phyloP scores from a whole-genome alignment of 2,797 vertebrate genomes.

The Philypnodon macrostomus region DNA sequence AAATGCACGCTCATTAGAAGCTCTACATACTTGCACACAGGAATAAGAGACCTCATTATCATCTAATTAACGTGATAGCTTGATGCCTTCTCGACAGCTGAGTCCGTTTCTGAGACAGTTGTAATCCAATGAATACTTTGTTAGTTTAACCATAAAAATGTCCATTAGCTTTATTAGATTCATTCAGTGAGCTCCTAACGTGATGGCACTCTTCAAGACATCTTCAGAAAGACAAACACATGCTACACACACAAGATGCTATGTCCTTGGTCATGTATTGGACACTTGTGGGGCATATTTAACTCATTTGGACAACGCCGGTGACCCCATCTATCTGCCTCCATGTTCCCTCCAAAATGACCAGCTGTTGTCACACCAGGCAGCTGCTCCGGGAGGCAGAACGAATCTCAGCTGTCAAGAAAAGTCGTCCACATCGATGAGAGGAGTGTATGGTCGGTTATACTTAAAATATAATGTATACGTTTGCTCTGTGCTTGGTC shows the following conservation, averaged over 20 bases:
- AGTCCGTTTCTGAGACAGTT: constrained; percentile 16
- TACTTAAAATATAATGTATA: constrained; percentile 36
- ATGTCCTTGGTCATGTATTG: constrained; percentile 12
- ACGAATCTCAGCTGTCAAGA: constrained; percentile 76
- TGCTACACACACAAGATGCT: constrained; percentile 13
- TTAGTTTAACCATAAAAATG: constrained; percentile 20
- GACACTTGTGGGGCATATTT: constrained; percentile 37
- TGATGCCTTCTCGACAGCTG: constrained; percentile 18
- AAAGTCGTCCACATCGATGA: constrained; percentile 37
- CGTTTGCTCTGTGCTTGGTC: constrained; percentile 10
- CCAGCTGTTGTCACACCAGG: constrained; percentile 71
- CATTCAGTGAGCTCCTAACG: no score
- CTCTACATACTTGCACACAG: constrained; percentile 14
- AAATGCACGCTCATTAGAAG: constrained; percentile 2
- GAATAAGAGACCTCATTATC: constrained; percentile 25
- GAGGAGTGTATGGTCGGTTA: constrained; percentile 40
- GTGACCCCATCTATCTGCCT: constrained; percentile 24
- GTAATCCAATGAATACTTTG: constrained; percentile 14
- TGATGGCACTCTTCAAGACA: no score
- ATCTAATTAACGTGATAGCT: constrained; percentile 34
- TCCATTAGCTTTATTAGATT: constrained; percentile 16
- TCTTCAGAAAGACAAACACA: constrained; percentile 26
- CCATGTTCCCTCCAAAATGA: constrained; percentile 74
- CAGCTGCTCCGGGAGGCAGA: constrained; percentile 70
- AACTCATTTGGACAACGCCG: constrained; percentile 59